Conservation (phyloP, 2,113 vertebrate genomes). For the Psilopsiagon aymara region DNA sequence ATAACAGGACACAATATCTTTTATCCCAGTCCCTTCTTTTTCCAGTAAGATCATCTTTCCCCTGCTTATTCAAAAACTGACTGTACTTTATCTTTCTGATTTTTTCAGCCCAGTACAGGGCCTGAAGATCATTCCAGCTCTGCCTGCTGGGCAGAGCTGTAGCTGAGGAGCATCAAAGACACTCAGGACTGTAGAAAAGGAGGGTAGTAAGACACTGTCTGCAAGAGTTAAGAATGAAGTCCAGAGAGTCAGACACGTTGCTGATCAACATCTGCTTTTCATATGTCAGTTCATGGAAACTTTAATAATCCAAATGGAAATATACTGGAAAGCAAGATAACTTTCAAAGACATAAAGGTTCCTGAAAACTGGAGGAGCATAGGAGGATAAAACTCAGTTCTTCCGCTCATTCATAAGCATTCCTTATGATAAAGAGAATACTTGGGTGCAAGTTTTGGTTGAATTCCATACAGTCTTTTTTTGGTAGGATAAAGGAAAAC, state of each 20-base stretch:
- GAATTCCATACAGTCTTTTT: background rate
- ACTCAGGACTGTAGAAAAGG: background rate
- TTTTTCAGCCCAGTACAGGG: background rate
- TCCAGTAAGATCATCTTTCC: background rate
- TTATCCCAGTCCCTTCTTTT: background rate
- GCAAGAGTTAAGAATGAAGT: background rate
- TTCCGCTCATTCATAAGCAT: rapidly evolving
- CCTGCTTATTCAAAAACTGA: background rate
- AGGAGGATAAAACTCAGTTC: background rate
- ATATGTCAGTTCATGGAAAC: background rate
- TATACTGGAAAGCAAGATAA: background rate
- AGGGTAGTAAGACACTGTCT: background rate
- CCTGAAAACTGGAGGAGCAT: background rate
- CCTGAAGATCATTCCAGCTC: background rate
- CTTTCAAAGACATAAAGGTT: background rate
- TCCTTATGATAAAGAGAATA: background rate
- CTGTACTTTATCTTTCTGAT: background rate
- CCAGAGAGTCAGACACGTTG: background rate
- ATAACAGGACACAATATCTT: background rate
- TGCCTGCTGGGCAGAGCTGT: background rate
- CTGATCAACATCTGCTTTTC: background rate
- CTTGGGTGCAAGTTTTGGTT: background rate
- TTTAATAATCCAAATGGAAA: background rate
- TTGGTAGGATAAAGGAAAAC: background rate
- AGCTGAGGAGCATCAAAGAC: background rate